Percentiles rank a stretch among this genome's conserved stretches.
phyloP scores from a whole-genome alignment of 2,888 invertebrate genomes.

The Protodeltote pygarga region DNA sequence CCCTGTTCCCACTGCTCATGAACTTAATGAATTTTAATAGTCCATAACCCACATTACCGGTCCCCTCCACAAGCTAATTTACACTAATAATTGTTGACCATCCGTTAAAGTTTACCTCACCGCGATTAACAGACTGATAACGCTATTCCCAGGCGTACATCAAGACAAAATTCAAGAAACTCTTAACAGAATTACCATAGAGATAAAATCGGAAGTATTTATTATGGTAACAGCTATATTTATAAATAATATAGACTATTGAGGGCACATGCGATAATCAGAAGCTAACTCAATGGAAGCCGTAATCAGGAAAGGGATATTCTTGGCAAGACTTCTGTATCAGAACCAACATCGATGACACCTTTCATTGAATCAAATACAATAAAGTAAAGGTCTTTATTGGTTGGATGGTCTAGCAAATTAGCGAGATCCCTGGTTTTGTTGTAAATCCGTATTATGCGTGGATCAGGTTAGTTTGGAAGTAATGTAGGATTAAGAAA shows the following conservation, averaged over 20 bases:
- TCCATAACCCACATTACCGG: conserved; percentile 17
- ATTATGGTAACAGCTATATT: conserved; percentile 43
- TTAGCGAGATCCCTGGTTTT: conserved; percentile 39
- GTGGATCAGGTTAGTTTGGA: conserved; percentile 57
- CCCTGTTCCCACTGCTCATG: conserved; percentile 7
- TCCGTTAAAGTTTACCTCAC: conserved; percentile 31
- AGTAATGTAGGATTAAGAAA: conserved; percentile 73
- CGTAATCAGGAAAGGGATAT: conserved; percentile 60
- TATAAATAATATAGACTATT: conserved; percentile 51
- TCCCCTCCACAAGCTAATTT: conserved; percentile 28
- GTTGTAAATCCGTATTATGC: conserved; percentile 18
- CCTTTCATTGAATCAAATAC: conserved; percentile 10
- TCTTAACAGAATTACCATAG: conserved; percentile 40
- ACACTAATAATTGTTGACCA: conserved; percentile 34
- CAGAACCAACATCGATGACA: conserved; percentile 45
- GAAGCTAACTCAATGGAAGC: conserved; percentile 56
- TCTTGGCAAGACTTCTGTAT: conserved; percentile 56
- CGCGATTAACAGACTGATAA: conserved; percentile 49
- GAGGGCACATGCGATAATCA: conserved; percentile 58
- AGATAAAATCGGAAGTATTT: conserved; percentile 50
- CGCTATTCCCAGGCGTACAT: conserved; percentile 46
- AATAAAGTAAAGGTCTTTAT: conserved; percentile 35
- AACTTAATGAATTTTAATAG: conserved; percentile 24
- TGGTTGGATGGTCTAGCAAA: conserved; percentile 44
- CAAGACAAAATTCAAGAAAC: conserved; percentile 41